Percentiles rank a stretch among this genome's conserved stretches.
Evolutionary conservation across 2,888 invertebrate species (phyloP).

Genomic region (Idaea straminata): DNA sequence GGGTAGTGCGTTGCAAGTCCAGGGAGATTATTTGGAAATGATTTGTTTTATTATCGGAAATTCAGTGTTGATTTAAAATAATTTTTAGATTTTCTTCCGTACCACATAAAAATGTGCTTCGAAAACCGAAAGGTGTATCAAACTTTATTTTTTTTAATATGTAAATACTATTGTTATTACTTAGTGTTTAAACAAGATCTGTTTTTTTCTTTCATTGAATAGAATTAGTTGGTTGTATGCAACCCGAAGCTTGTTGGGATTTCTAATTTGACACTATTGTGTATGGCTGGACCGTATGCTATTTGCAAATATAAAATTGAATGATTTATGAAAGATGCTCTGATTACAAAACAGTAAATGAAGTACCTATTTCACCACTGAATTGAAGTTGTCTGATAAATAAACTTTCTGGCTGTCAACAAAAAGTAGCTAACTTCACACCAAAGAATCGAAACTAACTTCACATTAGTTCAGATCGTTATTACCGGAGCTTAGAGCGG

Average conservation of each 20-base stretch:
- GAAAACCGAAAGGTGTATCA: constrained; percentile 23
- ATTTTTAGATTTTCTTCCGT: constrained; percentile 10
- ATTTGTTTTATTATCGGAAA: no score
- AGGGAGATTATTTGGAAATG: no score
- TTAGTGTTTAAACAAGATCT: constrained; percentile 67
- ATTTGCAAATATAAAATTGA: constrained; percentile 16
- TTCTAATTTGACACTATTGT: constrained; percentile 53
- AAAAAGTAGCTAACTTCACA: no score
- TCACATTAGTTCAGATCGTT: no score
- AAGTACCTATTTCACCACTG: neutral
- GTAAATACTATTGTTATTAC: constrained; percentile 62
- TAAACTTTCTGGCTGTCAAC: no score
- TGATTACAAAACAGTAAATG: constrained; percentile 11
- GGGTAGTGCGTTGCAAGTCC: no score
- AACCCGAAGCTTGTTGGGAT: constrained; percentile 37
- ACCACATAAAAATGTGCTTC: constrained; percentile 13
- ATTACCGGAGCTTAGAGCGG: no score
- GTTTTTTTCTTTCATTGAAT: constrained; percentile 51
- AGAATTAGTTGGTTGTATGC: constrained; percentile 48
- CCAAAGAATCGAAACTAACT: no score
- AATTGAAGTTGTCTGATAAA: no score
- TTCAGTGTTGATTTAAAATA: neutral
- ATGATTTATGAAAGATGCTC: constrained; percentile 17
- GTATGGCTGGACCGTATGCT: constrained; percentile 51
- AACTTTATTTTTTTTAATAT: constrained; percentile 47